Percentiles rank a stretch among this genome's conserved stretches.
phyloP scores from a whole-genome alignment of 2,113 vertebrate species.

The Pica pica region DNA sequence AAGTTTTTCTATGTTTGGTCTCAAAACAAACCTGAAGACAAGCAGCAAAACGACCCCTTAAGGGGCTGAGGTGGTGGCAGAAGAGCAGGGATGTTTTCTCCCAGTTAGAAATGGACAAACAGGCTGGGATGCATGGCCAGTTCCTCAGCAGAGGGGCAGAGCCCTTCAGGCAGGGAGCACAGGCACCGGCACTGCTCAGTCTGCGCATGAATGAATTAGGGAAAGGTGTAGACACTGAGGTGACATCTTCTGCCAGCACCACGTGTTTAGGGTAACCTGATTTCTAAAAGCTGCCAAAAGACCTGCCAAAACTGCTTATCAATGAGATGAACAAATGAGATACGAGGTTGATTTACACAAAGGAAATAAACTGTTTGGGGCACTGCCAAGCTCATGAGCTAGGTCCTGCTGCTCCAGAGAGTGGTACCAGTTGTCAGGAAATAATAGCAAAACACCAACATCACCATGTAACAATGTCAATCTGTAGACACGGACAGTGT shows the following conservation, averaged over 20 bases:
- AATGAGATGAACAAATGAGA: background rate
- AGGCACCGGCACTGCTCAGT: background rate
- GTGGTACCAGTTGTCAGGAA: background rate
- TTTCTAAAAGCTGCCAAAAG: background rate
- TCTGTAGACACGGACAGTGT: background rate
- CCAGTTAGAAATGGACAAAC: background rate
- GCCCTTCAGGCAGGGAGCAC: background rate
- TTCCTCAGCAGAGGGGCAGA: background rate
- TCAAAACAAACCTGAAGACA: background rate
- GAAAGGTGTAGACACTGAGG: background rate
- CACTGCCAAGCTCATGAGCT: background rate
- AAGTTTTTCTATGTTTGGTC: background rate
- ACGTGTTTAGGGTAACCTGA: background rate
- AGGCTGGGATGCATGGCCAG: accelerated
- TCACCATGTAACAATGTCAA: background rate
- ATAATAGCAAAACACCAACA: background rate
- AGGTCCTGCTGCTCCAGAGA: background rate
- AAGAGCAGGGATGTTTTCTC: background rate
- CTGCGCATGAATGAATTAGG: background rate
- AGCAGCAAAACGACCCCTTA: background rate
- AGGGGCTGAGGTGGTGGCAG: background rate
- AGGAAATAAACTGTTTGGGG: background rate
- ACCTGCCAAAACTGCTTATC: background rate
- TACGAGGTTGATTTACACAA: background rate
- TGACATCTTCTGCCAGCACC: background rate